Evolutionary conservation across 1,140 invertebrate genomes (phyloP).

Genomic region (Ptiloglossa arizonensis): DNA sequence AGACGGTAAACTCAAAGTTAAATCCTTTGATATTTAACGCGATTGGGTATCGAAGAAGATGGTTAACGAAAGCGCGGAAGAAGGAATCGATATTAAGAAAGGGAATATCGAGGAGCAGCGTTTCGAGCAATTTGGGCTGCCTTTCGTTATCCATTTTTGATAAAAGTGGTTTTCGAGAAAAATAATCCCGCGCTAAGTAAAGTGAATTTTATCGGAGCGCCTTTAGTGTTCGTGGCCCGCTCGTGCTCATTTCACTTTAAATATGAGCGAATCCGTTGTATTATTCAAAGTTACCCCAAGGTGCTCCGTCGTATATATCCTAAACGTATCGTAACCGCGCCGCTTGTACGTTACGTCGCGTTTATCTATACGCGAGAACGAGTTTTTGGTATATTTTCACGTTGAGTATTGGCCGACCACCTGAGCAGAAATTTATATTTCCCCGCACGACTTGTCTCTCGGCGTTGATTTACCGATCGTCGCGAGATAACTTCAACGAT

Average conservation of each 20-base stretch:
- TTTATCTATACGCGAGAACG: constrained; percentile 32
- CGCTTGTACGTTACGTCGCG: constrained; percentile 28
- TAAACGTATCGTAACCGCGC: constrained; percentile 64
- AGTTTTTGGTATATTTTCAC: constrained; percentile 31
- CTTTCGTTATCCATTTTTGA: not conserved
- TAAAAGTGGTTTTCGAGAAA: not conserved
- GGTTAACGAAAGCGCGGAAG: not conserved
- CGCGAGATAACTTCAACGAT: no score
- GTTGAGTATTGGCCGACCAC: constrained; percentile 7
- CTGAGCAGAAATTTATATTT: constrained; percentile 5
- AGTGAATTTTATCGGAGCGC: constrained; percentile 29
- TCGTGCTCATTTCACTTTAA: constrained; percentile 53
- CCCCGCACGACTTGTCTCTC: no score
- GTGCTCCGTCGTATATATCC: constrained; percentile 56
- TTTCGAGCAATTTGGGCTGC: no score
- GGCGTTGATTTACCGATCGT: not conserved
- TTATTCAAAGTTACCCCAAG: constrained; percentile 67
- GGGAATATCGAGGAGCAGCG: not conserved
- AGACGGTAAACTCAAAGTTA: no score
- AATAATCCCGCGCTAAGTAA: constrained; percentile 14
- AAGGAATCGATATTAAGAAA: not conserved
- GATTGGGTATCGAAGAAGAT: no score
- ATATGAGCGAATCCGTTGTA: constrained; percentile 64
- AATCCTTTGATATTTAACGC: no score
- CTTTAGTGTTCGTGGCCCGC: constrained; percentile 6